These are phyloP conservation scores for Paguma larvata DNA, from an alignment of 2,797 vertebrate species.

Conservation along the genomic window DNA sequence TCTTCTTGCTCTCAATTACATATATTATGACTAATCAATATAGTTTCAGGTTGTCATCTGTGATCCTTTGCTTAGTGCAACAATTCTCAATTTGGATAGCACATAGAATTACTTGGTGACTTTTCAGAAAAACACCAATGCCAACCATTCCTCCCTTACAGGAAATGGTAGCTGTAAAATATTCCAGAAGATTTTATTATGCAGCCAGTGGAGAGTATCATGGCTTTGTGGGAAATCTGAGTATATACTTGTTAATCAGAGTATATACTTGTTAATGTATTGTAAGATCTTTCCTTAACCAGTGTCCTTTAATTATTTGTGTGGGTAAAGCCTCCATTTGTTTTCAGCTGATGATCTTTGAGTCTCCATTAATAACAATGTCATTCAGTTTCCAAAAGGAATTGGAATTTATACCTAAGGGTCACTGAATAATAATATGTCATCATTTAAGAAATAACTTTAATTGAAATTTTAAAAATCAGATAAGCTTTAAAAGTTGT, in stretches of 20 bases:
- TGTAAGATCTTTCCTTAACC: background rate
- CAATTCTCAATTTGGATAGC: background rate
- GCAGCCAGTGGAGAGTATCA: background rate
- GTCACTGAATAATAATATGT: background rate
- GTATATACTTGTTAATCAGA: background rate
- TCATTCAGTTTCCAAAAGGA: conserved; percentile 24
- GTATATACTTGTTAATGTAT: background rate
- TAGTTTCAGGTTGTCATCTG: background rate
- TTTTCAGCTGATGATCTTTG: conserved; percentile 7
- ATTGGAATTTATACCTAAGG: background rate
- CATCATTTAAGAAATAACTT: conserved; percentile 11
- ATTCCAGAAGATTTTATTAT: background rate
- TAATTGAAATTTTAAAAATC: conserved; percentile 48
- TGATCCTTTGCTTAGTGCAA: background rate
- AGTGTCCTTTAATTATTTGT: conserved; percentile 15
- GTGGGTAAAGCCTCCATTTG: background rate
- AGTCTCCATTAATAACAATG: conserved; percentile 13
- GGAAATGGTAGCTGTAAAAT: background rate
- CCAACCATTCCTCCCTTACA: background rate
- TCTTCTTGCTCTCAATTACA: background rate
- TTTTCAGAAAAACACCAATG: background rate
- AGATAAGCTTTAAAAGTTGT: conserved; percentile 27
- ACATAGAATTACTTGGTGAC: background rate
- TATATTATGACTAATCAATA: background rate
- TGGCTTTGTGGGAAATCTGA: background rate